Evolutionary conservation across 2,113 vertebrate genomes (phyloP).

Genomic region (Ammodytes marinus): DNA sequence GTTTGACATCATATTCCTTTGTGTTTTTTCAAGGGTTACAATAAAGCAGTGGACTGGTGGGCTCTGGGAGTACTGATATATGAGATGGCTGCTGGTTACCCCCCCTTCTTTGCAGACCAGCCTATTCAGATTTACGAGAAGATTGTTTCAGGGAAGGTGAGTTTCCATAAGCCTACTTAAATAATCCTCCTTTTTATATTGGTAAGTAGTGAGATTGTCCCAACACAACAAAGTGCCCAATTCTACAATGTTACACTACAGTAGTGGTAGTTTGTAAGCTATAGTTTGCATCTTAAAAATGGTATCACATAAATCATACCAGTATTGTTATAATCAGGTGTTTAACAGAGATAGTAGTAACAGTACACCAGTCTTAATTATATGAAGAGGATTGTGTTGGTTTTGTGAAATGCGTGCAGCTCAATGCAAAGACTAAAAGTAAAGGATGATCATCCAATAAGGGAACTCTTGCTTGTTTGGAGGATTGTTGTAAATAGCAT

Average conservation of each 20-base stretch:
- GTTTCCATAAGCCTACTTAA: conserved; percentile 28
- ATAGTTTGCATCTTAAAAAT: not conserved
- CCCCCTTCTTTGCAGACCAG: conserved; percentile 95
- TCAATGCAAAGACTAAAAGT: not conserved
- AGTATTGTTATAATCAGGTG: not conserved
- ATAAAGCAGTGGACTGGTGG: conserved; percentile 98
- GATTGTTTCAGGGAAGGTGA: conserved; percentile 96
- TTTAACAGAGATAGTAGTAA: not conserved
- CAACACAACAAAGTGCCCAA: not conserved
- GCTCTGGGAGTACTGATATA: conserved; percentile 95
- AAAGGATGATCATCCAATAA: not conserved
- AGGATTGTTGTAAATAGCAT: not conserved
- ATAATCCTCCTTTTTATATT: not conserved
- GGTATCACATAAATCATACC: not conserved
- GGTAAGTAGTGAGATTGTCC: not conserved
- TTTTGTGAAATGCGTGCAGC: not conserved
- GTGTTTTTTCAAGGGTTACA: conserved; percentile 89
- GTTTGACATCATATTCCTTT: not conserved
- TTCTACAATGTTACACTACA: not conserved
- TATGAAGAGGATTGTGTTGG: not conserved
- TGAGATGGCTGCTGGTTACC: conserved; percentile 96
- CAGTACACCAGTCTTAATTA: not conserved
- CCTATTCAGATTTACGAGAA: conserved; percentile 98
- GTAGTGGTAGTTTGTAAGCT: not conserved
- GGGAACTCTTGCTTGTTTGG: not conserved